Base-by-base conservation (phyloP, 1,140 invertebrate species). In the Ceratosolen fusciceps region DNA sequence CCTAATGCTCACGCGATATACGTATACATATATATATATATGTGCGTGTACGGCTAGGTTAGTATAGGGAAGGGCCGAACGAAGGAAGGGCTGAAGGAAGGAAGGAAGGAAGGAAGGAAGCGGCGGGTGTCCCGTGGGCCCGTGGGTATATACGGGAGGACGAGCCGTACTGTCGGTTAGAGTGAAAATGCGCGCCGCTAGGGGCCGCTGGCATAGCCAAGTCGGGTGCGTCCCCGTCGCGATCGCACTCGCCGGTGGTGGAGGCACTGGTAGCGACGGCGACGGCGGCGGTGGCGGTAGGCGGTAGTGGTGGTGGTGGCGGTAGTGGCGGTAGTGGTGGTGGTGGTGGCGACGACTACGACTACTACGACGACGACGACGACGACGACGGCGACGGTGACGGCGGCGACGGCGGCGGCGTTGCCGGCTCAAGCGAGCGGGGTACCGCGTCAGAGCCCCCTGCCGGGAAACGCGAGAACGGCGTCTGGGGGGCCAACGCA, bases 381-480 rank as follows among this genome's bases (percentile, higher is more conserved):
- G 5, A 19, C 9, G 12, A 19, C 49, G 19, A 52, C 9, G 49
- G 49, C 19, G 5, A 19, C 49, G 49, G 9, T 14, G 9, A 52
- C 49, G 4, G 12, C 39, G 39, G 12, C 39, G 39, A 43, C 5
- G n/a, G 16, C 34, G 4, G 56, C 72, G 37, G n/a, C 72, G 72
- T 73, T 73, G 71, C 71, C 71, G n/a, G 34, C 7, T 73, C 49
- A 47, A 29, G n/a, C 58, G 39, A 19, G 8, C 24, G 29, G 2
- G 4, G 58, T 0, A 12, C 5, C 60, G 49, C 60, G 16, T 9
- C 31, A 4, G 31, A 0, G 0, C 21, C 58, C 14, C 19, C 74
- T 49, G 16, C 14, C 19, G 58, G 26, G 16, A 7, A 49, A 31
- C n/a, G 3, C 37, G 54, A n/a, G 21, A 19, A 43, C 60, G 1